Evolutionary conservation across 2,113 vertebrate species (phyloP), one percentile per base, ranked within the genome.

Genomic region (Neodontobutis hainanensis): DNA sequence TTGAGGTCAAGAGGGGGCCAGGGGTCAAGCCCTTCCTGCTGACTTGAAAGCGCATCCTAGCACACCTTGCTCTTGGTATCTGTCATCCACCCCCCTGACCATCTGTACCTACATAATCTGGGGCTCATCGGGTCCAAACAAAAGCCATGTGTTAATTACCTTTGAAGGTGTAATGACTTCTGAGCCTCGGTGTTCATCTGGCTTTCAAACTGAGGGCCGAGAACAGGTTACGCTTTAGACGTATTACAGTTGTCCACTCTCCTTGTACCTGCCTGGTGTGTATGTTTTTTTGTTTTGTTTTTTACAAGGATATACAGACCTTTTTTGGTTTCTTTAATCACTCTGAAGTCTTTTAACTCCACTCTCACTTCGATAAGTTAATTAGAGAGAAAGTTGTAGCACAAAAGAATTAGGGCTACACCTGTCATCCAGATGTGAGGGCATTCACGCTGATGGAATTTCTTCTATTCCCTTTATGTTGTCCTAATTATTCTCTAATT

Each of bases 131-230:
- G 78, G 75, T 73, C 87, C 81, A 91, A 92, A 92, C 91, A 91
- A 88, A 91, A 91, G 82, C 91, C 91, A 91, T 90, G 91, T 92
- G 92, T 91, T 92, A 91, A 91, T 92, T 90, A 90, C 87, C 90
- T 92, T 92, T 92, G 92, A 92, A 92, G 91, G 87, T 90, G 87
- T 87, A 92, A 91, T 92, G 86, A 89, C 85, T 92, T 84, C 81
- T 87, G 83, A 83, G 67, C 27, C 80, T 68, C 77, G 75, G 84
- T 80, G 77, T 90, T 92, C 87, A 91, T 92, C 88, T 91, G 85
- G 77, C 89, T 91, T 90, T 78, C 89, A 89, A 92, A 86, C 35
- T 65, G 77, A 62, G 87, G 80, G 77, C 65, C 32, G 81, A 77
- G 82, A 89, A 76, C 86, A 85, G 85, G 85, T 84, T 87, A 86